Evolutionary conservation across 2,888 invertebrate species (phyloP).

Genomic region (Metellina segmentata): DNA sequence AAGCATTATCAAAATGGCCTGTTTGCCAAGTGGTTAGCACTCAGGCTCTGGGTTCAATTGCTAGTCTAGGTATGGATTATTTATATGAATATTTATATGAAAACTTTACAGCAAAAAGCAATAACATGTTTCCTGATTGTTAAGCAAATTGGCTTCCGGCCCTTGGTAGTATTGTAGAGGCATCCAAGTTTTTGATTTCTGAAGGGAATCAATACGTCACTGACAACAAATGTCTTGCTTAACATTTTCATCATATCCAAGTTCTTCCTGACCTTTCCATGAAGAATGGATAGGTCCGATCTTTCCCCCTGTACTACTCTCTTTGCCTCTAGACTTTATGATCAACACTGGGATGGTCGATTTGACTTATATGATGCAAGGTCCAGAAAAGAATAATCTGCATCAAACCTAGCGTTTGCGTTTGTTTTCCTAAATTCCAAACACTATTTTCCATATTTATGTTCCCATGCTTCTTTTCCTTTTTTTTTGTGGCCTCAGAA

Average conservation of each 20-base stretch:
- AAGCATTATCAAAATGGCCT: too few species aligned
- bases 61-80: too few species aligned
- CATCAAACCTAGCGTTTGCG: too few species aligned
- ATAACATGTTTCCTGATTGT: background rate
- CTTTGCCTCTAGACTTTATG: background rate
- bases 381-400: too few species aligned
- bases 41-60: too few species aligned
- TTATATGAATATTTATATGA: too few species aligned
- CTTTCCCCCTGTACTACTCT: background rate
- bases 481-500: too few species aligned
- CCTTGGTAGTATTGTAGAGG: too few species aligned
- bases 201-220: background rate
- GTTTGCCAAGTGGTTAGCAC: too few species aligned
- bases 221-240: background rate
- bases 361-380: background rate
- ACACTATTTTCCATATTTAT: too few species aligned
- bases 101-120: background rate
- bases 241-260: background rate
- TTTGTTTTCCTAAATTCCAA: too few species aligned
- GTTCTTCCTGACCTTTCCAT: background rate
- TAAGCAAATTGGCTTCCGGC: background rate
- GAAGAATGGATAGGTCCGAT: background rate
- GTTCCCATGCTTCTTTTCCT: too few species aligned
- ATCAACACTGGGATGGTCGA: background rate
- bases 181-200: background rate